Base-by-base conservation (phyloP, 2,797 vertebrate genomes). In the Pseudotriccus pelzelni region DNA sequence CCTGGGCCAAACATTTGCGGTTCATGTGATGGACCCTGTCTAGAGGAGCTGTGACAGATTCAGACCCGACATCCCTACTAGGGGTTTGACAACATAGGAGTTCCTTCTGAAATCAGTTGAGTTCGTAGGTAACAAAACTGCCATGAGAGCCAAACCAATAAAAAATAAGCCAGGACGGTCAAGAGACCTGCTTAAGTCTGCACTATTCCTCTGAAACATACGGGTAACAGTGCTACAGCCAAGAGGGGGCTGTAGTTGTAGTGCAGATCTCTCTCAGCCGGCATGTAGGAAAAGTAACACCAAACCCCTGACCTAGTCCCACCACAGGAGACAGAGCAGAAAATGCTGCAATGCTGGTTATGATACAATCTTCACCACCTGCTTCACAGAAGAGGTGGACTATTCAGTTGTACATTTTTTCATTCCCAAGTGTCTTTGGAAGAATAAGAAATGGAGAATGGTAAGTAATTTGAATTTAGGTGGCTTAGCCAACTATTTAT, bases 31-130 rank as follows among this genome's bases (percentile, higher is more conserved):
- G 4, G 44, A 83, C 44, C 10, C 14, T n/a, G 22, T 13, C 63
- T 9, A 39, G 43, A 90, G 37, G n/a, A 75, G 66, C 34, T 39
- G 32, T 4, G 2, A 37, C 34, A 32, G 56, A 6, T 46, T 77
- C 49, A 49, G 37, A 70, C 25, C 9, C 32, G 25, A 23, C 1
- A 5, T 30, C 32, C 17, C 28, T 2, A 2, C 50, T 28, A 36
- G 0, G 30, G 19, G 37, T 2, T 47, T 22, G 53, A 34, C 17
- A 83, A 56, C 0, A 0, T 0, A 39, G 34, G 32, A 66, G 46
- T 12, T 85, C 67, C 46, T 68, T 59, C 62, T 25, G 60, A 58
- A 63, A 84, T 16, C 6, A 60, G 27, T 2, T n/a, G 28, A 3
- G 34, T 49, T 77, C 22, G 20, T 9, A 15, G 0, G 10, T 6